Evolutionary conservation across 1,140 invertebrate genomes (phyloP), one percentile per base, ranked within the genome.

Genomic region (Bursaphelenchus mucronatus): DNA sequence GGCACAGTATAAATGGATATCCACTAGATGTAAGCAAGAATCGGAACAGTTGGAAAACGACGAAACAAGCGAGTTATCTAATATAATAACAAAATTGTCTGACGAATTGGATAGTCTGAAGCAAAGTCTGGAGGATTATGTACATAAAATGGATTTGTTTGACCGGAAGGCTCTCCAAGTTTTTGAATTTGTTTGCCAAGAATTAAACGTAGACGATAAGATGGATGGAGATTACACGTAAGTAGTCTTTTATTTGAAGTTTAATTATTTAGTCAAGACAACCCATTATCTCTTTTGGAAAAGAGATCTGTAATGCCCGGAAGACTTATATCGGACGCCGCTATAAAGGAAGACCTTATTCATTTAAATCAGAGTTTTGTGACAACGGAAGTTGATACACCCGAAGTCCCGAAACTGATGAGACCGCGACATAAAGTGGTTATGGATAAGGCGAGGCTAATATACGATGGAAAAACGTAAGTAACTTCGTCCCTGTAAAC

Each of bases 391-490:
- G 13, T 50, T 39, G 57, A 59, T 39, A 44, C 11, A n/a, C 21
- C 17, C 2, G 57, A 59, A 17, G 57, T 59, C 10, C 40, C 57
- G 15, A 39, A 44, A n/a, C 41, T 43, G 40, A 59, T 59, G 15
- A 13, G 57, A n/a, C 19, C 57, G 13, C 2, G 40, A 50, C 57
- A 59, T 44, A 59, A 43, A 39, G 57, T 59, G 15, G 57, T 44
- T 43, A 17, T 59, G 57, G 57, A 59, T 7, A 59, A 43, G 45
- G 30, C n/a, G 1, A n/a, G 57, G 13, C 7, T 59, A 39, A 30
- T 59, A 11, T 59, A 59, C 57, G 57, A 59, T 50, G 57, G 57
- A 59, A 59, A 59, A 39, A 59, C 57, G 57, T 59, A 44, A 59
- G 52, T 43, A 17, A 11, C 54, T 39, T 55, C 54, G 13, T 54